phyloP scores from a whole-genome alignment of 2,113 vertebrate species.

The Notothenia rossii region DNA sequence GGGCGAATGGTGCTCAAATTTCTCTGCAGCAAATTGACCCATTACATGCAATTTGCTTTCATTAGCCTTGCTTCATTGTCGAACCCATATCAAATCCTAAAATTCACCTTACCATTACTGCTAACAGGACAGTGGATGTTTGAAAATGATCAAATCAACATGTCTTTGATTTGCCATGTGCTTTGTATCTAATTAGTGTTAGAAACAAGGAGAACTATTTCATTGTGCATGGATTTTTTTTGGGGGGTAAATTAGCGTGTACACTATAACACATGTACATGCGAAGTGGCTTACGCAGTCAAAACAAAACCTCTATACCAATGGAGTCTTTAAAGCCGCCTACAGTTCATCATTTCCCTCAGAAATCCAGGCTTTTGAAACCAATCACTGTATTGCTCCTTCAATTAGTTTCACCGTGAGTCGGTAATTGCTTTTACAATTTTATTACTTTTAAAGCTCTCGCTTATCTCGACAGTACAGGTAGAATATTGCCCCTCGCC shows the following conservation, averaged over 20 bases:
- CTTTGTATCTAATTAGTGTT: not conserved
- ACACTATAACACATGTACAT: not conserved
- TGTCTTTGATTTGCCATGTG: not conserved
- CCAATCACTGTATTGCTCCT: slow-evolving; percentile 74
- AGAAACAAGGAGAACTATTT: not conserved
- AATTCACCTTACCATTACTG: slow-evolving; percentile 33
- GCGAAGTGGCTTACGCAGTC: slow-evolving; percentile 7
- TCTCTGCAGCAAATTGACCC: slow-evolving; percentile 52
- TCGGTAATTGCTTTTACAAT: slow-evolving; percentile 82
- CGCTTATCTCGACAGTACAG: slow-evolving; percentile 75
- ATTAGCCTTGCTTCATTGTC: slow-evolving; percentile 39
- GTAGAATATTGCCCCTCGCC: slow-evolving; percentile 76
- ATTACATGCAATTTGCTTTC: slow-evolving; percentile 64
- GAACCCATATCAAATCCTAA: slow-evolving; percentile 6
- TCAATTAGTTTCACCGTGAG: slow-evolving; percentile 67
- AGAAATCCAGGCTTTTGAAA: slow-evolving; percentile 67
- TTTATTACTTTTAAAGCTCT: slow-evolving; percentile 82
- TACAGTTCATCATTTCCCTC: slow-evolving; percentile 56
- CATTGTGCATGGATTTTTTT: no score
- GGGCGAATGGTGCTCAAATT: slow-evolving; percentile 54
- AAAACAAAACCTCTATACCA: slow-evolving; percentile 21
- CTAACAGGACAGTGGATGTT: slow-evolving; percentile 14
- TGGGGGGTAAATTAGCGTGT: no score
- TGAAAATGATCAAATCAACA: slow-evolving; percentile 6
- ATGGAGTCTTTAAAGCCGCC: slow-evolving; percentile 56